Evolutionary conservation across 2,797 vertebrate genomes (phyloP), one percentile per base, ranked within the genome.

Genomic region (Macroramphosus scolopax): DNA sequence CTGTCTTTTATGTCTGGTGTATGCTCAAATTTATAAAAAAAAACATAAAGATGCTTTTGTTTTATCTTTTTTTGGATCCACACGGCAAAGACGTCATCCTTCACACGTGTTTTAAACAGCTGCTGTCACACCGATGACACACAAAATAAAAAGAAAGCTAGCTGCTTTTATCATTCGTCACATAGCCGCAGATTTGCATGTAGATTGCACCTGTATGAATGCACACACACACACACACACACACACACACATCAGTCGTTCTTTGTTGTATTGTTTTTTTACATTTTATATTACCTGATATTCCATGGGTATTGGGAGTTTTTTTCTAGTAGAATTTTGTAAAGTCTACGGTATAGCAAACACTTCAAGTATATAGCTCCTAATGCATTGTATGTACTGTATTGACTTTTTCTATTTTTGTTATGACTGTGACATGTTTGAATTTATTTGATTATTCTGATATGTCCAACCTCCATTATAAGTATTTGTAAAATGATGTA

Each of bases 261-360:
- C 56, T 35, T 66, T 62, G 34, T 76, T 52, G 45, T 49, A 39
- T 65, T 46, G 49, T 17, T 66, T 80, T 77, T 77, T 64, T 65
- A 66, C 70, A 75, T 85, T 78, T 84, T 83, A 51, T 86, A 84
- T 84, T 73, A 82, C 64, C 70, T 82, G 66, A 78, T 82, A 74
- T 82, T 82, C 60, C 80, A 82, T 82, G 72, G 72, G 69, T 82
- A 81, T 78, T 80, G 81, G 84, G 85, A 86, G 82, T 83, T 79
- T 87, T 86, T 22, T 91, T 87, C 78, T 89, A 89, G 85, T 87
- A 78, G 75, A 78, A 81, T 88, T 89, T 91, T 90, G 86, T 89
- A 87, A 88, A 86, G 82, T 85, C 75, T 87, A 84, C 74, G 62
- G 75, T 80, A 81, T 85, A 83, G 77, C 72, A 81, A 82, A 85